These are phyloP conservation scores for Mugil cephalus DNA, from an alignment of 2,113 vertebrate species.

Conservation along the genomic window DNA sequence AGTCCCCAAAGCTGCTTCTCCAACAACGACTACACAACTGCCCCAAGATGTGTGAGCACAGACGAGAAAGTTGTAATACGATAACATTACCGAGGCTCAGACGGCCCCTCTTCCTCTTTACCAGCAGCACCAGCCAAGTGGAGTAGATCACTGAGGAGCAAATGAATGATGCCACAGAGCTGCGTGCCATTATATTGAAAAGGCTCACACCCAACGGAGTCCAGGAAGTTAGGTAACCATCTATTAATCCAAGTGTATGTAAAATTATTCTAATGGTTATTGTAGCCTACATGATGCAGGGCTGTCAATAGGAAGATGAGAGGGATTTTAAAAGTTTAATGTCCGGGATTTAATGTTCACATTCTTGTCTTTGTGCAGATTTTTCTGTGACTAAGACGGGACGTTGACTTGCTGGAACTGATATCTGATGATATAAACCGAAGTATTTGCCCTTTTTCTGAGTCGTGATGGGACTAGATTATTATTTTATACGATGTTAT, in stretches of 20 bases:
- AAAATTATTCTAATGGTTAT: slow-evolving; percentile 12
- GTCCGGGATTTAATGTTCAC: too few relatives aligned
- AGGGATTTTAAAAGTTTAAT: background rate
- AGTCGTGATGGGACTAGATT: too few relatives aligned
- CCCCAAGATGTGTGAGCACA: too few relatives aligned
- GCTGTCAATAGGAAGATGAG: background rate
- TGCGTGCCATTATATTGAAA: slow-evolving; percentile 17
- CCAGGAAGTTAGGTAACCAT: background rate
- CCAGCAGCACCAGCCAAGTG: slow-evolving; percentile 5
- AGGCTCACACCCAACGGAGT: background rate
- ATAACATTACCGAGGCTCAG: slow-evolving; percentile 10
- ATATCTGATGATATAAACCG: too few relatives aligned
- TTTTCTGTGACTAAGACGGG: too few relatives aligned
- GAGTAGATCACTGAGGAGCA: slow-evolving; percentile 11
- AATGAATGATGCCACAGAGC: slow-evolving; percentile 14
- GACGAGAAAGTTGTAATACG: slow-evolving; percentile 9
- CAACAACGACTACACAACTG: too few relatives aligned
- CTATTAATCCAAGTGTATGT: background rate
- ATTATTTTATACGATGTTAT: too few relatives aligned
- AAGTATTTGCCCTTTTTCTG: too few relatives aligned
- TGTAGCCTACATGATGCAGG: background rate
- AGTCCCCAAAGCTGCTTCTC: too few relatives aligned
- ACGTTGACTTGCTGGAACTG: too few relatives aligned
- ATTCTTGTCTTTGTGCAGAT: too few relatives aligned
- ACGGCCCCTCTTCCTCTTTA: background rate